These are phyloP conservation scores for Chloroceryle inda DNA, from an alignment of 2,797 vertebrate species.

Conservation along the genomic window DNA sequence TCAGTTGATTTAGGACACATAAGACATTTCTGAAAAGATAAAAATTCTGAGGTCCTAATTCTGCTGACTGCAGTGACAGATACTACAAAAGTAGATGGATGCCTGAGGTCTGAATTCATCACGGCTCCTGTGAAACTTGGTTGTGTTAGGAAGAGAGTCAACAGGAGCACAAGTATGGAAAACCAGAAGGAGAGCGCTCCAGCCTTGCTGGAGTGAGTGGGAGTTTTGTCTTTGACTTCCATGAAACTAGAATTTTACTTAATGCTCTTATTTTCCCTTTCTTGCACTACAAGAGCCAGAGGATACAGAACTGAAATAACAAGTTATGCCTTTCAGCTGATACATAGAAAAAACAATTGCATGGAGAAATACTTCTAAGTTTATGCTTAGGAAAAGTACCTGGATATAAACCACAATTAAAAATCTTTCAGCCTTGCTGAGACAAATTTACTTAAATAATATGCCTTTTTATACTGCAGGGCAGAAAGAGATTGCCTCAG, in stretches of 20 bases:
- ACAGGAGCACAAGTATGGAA: neutral
- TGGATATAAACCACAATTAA: neutral
- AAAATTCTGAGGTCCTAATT: neutral
- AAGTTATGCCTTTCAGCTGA: neutral
- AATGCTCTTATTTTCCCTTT: neutral
- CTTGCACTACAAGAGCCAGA: neutral
- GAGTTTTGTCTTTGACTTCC: neutral
- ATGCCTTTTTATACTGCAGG: neutral
- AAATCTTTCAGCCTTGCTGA: neutral
- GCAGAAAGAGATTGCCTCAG: neutral
- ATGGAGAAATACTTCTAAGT: neutral
- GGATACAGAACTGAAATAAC: neutral
- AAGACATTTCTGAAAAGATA: neutral
- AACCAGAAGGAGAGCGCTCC: neutral
- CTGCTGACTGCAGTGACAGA: neutral
- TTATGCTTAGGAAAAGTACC: neutral
- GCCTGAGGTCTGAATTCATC: neutral
- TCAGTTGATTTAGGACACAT: neutral
- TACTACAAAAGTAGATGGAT: neutral
- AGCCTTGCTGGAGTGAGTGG: neutral
- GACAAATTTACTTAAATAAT: neutral
- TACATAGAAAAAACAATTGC: too few species aligned
- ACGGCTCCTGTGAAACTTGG: neutral
- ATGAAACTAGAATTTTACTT: neutral
- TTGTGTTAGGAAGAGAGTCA: neutral